These are phyloP conservation scores for Melanerpes formicivorus DNA, from an alignment of 2,113 vertebrate genomes.

Conservation along the genomic window DNA sequence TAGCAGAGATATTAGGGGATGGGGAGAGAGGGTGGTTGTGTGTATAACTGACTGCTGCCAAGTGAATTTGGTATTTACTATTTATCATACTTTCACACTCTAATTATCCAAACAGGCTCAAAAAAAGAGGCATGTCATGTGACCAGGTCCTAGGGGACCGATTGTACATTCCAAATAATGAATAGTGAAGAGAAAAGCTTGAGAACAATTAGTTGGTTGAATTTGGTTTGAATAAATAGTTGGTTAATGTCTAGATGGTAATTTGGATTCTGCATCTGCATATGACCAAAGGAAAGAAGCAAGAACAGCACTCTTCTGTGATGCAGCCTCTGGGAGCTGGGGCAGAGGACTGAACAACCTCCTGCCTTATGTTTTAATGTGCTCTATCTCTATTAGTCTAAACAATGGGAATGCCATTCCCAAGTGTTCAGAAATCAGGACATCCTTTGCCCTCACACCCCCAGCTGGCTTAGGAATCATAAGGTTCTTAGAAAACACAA, in stretches of 20 bases:
- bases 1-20: background rate
- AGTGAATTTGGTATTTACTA: background rate
- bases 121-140: background rate
- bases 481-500: background rate
- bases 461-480: background rate
- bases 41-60: background rate
- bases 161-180: slow-evolving; percentile 44
- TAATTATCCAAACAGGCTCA: background rate
- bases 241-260: slow-evolving; percentile 16
- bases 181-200: background rate
- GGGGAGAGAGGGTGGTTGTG: background rate
- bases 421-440: background rate
- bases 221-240: slow-evolving; percentile 42
- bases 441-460: background rate
- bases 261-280: slow-evolving; percentile 39
- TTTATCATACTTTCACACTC: slow-evolving; percentile 1
- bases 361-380: background rate
- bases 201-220: slow-evolving; percentile 53
- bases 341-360: background rate
- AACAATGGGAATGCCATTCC: slow-evolving; percentile 8
- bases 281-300: background rate
- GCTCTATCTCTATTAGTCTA: background rate
- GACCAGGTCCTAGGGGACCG: background rate
- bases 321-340: background rate
- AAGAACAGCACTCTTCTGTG: background rate